phyloP scores from a whole-genome alignment of 2,888 invertebrate species.

The Xylocampa areola region DNA sequence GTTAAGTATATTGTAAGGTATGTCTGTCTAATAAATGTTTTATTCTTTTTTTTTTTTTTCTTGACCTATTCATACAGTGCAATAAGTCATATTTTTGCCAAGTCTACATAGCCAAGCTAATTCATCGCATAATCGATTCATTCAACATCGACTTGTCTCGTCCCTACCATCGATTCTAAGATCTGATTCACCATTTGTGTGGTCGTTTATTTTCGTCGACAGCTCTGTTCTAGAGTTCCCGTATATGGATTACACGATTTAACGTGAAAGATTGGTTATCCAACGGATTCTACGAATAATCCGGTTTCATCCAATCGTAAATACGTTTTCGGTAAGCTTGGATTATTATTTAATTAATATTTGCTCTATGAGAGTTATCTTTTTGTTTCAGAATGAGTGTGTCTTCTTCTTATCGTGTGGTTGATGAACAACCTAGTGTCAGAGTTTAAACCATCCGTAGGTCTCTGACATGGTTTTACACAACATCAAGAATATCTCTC shows the following conservation, averaged over 20 bases:
- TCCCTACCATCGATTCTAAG: slow-evolving; percentile 18
- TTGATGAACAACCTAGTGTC: no score
- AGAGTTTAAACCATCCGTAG: no score
- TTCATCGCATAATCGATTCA: no score
- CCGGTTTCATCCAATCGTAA: background rate
- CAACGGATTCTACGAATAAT: slow-evolving; percentile 8
- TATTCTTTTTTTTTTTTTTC: no score
- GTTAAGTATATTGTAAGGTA: no score
- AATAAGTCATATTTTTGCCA: no score
- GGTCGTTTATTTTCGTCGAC: slow-evolving; percentile 21
- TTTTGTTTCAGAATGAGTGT: background rate
- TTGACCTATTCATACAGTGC: no score
- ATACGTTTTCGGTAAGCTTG: background rate
- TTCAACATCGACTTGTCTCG: background rate
- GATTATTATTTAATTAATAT: slow-evolving; percentile 8
- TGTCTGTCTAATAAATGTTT: no score
- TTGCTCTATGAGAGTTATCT: background rate
- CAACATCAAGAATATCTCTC: no score
- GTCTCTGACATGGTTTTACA: no score
- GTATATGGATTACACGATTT: background rate
- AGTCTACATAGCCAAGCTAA: no score
- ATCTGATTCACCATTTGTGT: background rate
- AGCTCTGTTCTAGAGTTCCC: slow-evolving; percentile 4
- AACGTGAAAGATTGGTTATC: slow-evolving; percentile 1
- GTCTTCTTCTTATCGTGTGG: no score